These are phyloP conservation scores for Aphis craccivora DNA, from an alignment of 1,140 invertebrate genomes.

Conservation along the genomic window DNA sequence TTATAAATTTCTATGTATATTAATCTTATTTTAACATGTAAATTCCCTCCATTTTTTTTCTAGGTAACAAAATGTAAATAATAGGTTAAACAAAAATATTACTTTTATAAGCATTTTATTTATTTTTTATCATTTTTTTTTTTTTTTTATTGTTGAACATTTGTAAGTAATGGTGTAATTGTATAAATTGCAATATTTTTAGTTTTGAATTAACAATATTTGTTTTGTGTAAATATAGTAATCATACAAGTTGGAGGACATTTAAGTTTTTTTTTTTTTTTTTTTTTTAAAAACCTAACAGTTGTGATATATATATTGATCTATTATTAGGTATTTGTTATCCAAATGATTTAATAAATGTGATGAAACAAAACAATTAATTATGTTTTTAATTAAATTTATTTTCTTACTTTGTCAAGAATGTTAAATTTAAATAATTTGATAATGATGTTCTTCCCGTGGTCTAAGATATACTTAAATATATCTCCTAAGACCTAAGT, in stretches of 20 bases:
- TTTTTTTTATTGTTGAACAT: constrained; percentile 54
- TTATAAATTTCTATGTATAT: constrained; percentile 13
- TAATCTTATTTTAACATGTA: constrained; percentile 33
- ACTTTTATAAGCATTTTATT: constrained; percentile 58
- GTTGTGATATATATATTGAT: constrained; percentile 58
- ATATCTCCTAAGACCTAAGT: too few species aligned
- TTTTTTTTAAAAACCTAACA: constrained; percentile 28
- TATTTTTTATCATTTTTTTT: constrained; percentile 52
- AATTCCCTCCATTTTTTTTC: constrained; percentile 52
- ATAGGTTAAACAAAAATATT: constrained; percentile 18
- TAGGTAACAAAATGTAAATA: constrained; percentile 53
- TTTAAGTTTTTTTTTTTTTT: neutral
- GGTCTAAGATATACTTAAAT: too few species aligned
- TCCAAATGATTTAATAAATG: constrained; percentile 57
- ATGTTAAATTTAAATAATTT: too few species aligned
- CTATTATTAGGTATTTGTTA: constrained; percentile 56
- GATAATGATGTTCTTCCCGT: too few species aligned
- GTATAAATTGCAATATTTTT: constrained; percentile 56
- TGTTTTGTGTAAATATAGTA: constrained; percentile 55
- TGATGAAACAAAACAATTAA: constrained; percentile 32
- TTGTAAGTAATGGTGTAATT: constrained; percentile 47
- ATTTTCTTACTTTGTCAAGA: neutral
- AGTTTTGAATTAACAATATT: constrained; percentile 55
- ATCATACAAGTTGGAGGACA: constrained; percentile 34
- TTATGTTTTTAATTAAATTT: neutral